Conservation (phyloP, 2,113 vertebrate genomes). For the Triplophysa tibetana region DNA sequence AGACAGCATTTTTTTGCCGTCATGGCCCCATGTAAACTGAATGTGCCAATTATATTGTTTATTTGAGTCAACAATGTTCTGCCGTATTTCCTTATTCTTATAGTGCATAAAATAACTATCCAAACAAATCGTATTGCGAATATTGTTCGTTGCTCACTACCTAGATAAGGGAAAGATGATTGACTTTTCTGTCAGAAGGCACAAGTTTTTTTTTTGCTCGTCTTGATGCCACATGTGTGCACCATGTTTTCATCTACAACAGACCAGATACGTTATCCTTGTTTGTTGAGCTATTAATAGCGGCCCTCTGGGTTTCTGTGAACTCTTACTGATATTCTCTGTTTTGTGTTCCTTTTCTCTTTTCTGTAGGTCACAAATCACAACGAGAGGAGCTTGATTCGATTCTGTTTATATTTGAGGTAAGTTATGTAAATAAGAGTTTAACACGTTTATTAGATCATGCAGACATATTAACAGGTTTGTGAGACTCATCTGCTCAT, state of each 20-base stretch:
- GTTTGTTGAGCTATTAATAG: conserved; percentile 28
- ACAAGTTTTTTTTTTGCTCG: background rate
- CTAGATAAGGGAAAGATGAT: background rate
- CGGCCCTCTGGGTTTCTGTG: conserved; percentile 18
- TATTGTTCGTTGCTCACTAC: background rate
- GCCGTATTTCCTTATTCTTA: background rate
- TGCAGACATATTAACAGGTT: background rate
- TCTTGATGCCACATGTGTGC: background rate
- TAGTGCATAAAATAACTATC: background rate
- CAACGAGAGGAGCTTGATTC: conserved; percentile 98
- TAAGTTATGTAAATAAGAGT: conserved; percentile 64
- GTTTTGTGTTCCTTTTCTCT: conserved; percentile 1
- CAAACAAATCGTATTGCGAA: too few relatives aligned
- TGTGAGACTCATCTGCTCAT: background rate
- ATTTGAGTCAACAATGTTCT: background rate
- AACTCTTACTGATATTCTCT: background rate
- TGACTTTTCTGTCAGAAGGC: background rate
- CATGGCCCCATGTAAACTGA: too few relatives aligned
- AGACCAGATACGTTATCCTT: background rate
- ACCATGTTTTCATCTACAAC: background rate
- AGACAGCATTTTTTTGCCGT: too few relatives aligned
- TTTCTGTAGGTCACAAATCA: conserved; percentile 90
- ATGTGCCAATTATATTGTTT: too few relatives aligned
- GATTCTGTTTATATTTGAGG: conserved; percentile 99
- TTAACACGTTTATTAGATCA: too few relatives aligned